Conservation (phyloP, 2,113 vertebrate species). For the Isichthys henryi region DNA sequence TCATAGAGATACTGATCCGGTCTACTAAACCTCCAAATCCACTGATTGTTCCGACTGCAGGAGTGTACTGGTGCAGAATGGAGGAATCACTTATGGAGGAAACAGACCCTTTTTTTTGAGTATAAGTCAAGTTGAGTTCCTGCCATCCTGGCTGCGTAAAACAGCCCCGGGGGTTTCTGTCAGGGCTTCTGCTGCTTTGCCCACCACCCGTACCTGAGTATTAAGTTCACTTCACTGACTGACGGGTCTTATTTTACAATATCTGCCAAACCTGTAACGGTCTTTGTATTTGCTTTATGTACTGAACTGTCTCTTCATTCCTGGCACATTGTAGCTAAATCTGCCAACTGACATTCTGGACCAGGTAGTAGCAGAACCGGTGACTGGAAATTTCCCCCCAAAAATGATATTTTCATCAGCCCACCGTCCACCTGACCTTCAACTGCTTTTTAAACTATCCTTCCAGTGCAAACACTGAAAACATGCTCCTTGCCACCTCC, state of each 20-base stretch:
- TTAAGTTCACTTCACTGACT: not conserved
- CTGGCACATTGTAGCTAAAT: conserved; percentile 35
- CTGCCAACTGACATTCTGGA: conserved; percentile 39
- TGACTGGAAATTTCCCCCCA: conserved; percentile 38
- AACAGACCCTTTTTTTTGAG: not conserved
- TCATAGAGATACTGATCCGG: not conserved
- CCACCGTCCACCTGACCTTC: conserved; percentile 50
- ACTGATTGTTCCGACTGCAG: not conserved
- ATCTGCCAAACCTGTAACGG: not conserved
- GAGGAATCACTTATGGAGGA: not conserved
- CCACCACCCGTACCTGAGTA: not conserved
- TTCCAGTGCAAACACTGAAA: conserved; percentile 34
- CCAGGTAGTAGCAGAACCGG: conserved; percentile 23
- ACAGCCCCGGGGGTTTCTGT: not conserved
- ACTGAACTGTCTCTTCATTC: conserved; percentile 20
- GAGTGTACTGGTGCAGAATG: not conserved
- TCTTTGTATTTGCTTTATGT: not conserved
- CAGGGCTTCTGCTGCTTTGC: not conserved
- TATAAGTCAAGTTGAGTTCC: not conserved
- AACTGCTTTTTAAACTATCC: conserved; percentile 34
- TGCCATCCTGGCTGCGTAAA: not conserved
- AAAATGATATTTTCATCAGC: conserved; percentile 48
- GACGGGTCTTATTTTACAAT: not conserved
- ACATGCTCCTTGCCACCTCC: conserved; percentile 27
- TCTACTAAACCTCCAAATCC: not conserved